A percentile compares a stretch with the other conserved stretches of the same genome.
Evolutionary conservation across 1,140 invertebrate genomes (phyloP).

Genomic region (Samia ricini): DNA sequence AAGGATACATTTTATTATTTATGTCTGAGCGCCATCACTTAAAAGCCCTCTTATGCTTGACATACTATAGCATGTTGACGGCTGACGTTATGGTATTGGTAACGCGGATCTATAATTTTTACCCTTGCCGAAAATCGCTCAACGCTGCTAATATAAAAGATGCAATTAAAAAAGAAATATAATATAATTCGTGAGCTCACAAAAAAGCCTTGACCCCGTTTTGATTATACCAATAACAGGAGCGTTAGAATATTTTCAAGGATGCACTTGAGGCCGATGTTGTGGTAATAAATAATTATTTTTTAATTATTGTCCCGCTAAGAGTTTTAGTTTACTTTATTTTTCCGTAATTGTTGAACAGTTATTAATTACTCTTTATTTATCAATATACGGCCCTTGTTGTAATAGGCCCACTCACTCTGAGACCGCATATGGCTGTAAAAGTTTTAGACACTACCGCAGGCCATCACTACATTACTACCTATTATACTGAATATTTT

Average conservation of each 20-base stretch:
- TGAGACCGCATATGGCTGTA: neutral
- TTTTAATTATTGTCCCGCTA: slow-evolving; percentile 1
- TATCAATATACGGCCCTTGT: too few relatives aligned
- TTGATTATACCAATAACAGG: neutral
- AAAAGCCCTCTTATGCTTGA: too few relatives aligned
- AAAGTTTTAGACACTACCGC: neutral
- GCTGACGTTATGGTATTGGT: too few relatives aligned
- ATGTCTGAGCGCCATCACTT: too few relatives aligned
- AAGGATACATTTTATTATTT: too few relatives aligned
- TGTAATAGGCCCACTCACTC: neutral
- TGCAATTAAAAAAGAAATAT: slow-evolving; percentile 4
- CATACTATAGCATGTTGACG: too few relatives aligned
- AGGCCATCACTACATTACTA: too few relatives aligned
- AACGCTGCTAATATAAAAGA: too few relatives aligned
- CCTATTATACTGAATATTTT: too few relatives aligned
- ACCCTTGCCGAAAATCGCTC: too few relatives aligned
- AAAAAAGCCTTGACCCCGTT: slow-evolving; percentile 11
- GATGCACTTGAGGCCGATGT: slow-evolving; percentile 1
- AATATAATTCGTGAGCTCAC: neutral
- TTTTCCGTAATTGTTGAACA: neutral
- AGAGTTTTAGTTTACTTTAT: slow-evolving; percentile 5
- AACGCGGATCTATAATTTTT: too few relatives aligned
- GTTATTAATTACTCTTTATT: neutral
- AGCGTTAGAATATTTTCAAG: slow-evolving; percentile 5
- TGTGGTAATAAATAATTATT: slow-evolving; percentile 1